Conservation (phyloP, 2,888 invertebrate genomes). For the Chirona hameri region DNA sequence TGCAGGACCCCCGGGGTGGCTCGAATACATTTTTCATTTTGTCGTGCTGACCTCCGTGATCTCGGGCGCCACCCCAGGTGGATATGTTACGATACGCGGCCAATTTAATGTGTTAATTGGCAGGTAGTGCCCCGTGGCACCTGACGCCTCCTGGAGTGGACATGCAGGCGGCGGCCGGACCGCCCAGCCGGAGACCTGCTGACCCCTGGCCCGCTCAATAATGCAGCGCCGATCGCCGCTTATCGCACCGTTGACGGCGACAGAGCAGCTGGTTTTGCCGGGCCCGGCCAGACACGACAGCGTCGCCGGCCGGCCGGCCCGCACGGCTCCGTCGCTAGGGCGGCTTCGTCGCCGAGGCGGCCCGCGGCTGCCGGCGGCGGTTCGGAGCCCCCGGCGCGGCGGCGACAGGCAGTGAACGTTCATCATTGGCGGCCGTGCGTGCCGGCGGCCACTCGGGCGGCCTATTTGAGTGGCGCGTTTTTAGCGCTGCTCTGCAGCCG, state of each 20-base stretch:
- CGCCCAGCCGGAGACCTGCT: background rate
- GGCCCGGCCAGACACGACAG: background rate
- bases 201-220: background rate
- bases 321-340: no score
- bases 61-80: background rate
- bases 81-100: background rate
- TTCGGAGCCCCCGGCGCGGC: no score
- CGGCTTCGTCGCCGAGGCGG: no score
- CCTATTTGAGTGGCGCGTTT: no score
- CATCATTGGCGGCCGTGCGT: no score
- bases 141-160: background rate
- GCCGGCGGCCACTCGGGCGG: no score
- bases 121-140: background rate
- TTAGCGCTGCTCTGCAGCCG: no score
- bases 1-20: background rate
- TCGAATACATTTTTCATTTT: background rate
- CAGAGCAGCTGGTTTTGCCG: conserved; percentile 2
- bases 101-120: conserved; percentile 9
- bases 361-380: no score
- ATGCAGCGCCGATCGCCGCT: conserved; percentile 3
- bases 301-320: no score
- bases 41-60: conserved; percentile 1
- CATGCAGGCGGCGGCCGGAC: background rate
- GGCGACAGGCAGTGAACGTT: no score
- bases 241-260: background rate